Base-by-base conservation (phyloP, 2,888 invertebrate genomes). In the Diarsia brunnea region DNA sequence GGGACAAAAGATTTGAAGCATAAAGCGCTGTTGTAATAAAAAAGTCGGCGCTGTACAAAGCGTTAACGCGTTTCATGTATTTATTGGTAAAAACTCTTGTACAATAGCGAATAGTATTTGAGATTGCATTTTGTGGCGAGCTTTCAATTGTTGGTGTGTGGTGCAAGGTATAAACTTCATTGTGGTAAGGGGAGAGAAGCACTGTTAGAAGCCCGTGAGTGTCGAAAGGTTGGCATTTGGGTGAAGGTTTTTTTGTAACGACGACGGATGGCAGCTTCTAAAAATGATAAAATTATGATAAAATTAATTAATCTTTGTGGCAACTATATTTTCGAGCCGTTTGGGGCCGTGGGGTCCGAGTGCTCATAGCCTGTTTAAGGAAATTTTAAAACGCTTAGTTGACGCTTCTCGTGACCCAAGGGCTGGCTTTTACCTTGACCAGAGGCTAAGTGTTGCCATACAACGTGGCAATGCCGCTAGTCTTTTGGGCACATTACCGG, bases 81-180 rank as follows among this genome's bases (percentile, higher is more conserved):
- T 89, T 89, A 90, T 90, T 89, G 88, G 81, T 87, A 88, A 87
- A 88, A 90, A 89, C 61, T 77, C 60, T 81, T 69, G 84, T 87
- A 94, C 93, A 94, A 94, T 92, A 81, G 91, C 89, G 89, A 87
- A 91, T 91, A 90, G 90, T 88, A 88, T 87, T 91, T 91, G 89
- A 89, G 91, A 92, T 93, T 91, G 90, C 90, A 90, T 90, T 87
- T 93, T 93, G 93, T 87, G 92, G 92, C 88, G 84, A 90, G 88
- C 88, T 81, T 81, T 90, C 88, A 88, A 90, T 88, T 88, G 88
- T 87, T 89, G 58, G 27, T 45, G 69, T 74, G 24, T 75, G 88
- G 87, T 78, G 45, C 68, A 87, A 84, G 81, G 63, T 73, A 79
- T 53, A 45, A 72, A 61, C 69, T 67, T 78, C 47, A 45, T 61